phyloP scores from a whole-genome alignment of 2,888 invertebrate genomes.

The Epistrophe eligans region DNA sequence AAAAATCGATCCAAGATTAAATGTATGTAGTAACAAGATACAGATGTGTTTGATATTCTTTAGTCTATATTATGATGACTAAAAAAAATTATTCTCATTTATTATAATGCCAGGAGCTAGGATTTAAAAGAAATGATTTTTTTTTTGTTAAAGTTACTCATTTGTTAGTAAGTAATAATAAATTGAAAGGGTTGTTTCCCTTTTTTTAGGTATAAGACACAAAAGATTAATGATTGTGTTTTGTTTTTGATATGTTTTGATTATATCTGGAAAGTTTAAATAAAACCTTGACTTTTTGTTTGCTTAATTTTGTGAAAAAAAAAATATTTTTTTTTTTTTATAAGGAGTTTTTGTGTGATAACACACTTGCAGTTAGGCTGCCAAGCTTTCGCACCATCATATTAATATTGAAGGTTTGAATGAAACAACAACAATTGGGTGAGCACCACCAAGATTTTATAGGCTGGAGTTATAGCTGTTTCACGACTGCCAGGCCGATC shows the following conservation, averaged over 20 bases:
- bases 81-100: constrained; percentile 9
- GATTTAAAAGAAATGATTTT: neutral
- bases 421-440: too few species aligned
- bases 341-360: too few species aligned
- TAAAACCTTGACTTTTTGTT: neutral
- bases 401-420: too few species aligned
- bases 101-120: neutral
- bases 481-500: too few species aligned
- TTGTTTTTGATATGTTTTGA: neutral
- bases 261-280: neutral
- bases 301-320: neutral
- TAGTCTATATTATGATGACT: constrained; percentile 3
- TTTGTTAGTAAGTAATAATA: neutral
- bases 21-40: constrained; percentile 13
- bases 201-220: neutral
- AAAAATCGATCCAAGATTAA: neutral
- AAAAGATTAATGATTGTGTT: constrained; percentile 11
- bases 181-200: constrained; percentile 9
- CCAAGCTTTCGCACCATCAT: too few species aligned
- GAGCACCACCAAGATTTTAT: too few species aligned
- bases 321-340: neutral
- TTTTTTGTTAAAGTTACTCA: neutral
- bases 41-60: neutral
- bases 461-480: too few species aligned
- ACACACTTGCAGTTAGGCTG: too few species aligned